A percentile compares a stretch with the other conserved stretches of the same genome.
These are phyloP conservation scores for Brachionus plicatilis DNA, from an alignment of 1,140 invertebrate species.

Conservation along the genomic window DNA sequence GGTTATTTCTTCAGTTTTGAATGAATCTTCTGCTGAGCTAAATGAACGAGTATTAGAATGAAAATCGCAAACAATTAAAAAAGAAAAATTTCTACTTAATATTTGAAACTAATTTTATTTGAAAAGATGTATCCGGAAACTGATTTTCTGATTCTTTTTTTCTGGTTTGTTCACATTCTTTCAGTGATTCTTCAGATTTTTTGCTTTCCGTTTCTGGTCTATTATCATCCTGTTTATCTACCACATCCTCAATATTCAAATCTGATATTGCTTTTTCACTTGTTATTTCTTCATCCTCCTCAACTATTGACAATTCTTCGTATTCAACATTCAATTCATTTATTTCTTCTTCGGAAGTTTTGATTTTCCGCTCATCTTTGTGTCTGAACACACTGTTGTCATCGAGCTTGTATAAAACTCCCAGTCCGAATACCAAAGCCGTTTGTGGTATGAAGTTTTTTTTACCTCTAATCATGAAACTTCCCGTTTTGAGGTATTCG, in stretches of 20 bases:
- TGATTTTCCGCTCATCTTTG: conserved; percentile 40
- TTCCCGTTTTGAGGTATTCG: conserved; percentile 87
- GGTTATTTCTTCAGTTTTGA: conserved; percentile 38
- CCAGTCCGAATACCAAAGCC: conserved; percentile 85
- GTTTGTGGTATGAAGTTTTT: conserved; percentile 91
- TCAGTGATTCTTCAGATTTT: conserved; percentile 12
- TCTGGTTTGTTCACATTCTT: conserved; percentile 32
- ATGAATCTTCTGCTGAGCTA: neutral
- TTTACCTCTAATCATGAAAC: conserved; percentile 94
- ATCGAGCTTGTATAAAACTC: conserved; percentile 72
- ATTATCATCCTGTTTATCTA: conserved; percentile 42
- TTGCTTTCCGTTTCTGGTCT: conserved; percentile 43
- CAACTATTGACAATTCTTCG: conserved; percentile 45
- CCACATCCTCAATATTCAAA: conserved; percentile 9
- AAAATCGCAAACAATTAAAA: neutral
- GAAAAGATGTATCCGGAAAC: conserved; percentile 44
- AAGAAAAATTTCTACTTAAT: conserved; percentile 61
- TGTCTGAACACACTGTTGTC: conserved; percentile 20
- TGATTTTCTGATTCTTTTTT: conserved; percentile 39
- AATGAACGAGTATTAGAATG: neutral
- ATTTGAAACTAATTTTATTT: conserved; percentile 45
- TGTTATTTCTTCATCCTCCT: conserved; percentile 51
- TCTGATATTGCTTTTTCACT: conserved; percentile 7
- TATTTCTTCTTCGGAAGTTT: conserved; percentile 40
- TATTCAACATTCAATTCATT: conserved; percentile 35